phyloP scores from a whole-genome alignment of 2,888 invertebrate genomes.

The Zaprionus lineosus region DNA sequence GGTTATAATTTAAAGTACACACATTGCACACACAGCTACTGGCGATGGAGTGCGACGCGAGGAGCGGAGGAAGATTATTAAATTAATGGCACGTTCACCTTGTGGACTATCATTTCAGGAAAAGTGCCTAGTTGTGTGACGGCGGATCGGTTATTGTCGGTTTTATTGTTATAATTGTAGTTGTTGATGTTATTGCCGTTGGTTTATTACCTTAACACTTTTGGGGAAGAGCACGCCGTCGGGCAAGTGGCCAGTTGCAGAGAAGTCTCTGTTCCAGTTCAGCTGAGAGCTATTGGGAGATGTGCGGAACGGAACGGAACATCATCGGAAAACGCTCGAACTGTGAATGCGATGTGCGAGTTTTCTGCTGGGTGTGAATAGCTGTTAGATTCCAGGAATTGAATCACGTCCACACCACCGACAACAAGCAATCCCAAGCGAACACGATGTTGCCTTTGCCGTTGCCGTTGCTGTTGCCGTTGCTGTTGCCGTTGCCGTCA shows the following conservation, averaged over 20 bases:
- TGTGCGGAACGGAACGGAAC: constrained; percentile 68
- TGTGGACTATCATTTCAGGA: constrained; percentile 14
- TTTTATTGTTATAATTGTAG: constrained; percentile 48
- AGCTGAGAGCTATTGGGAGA: constrained; percentile 40
- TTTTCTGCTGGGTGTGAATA: constrained; percentile 82
- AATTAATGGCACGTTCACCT: no score
- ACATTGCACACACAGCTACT: constrained; percentile 2
- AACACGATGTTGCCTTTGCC: no score
- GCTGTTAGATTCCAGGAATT: constrained; percentile 82
- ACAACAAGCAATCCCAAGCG: constrained; percentile 31
- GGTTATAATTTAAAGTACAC: constrained; percentile 49
- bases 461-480: no score
- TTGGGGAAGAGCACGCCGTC: constrained; percentile 56
- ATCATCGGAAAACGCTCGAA: constrained; percentile 80
- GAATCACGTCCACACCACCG: constrained; percentile 62
- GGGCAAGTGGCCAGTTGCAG: constrained; percentile 29
- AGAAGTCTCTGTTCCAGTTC: constrained; percentile 42
- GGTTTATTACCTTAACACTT: constrained; percentile 72
- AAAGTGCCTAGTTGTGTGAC: constrained; percentile 15
- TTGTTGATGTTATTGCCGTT: constrained; percentile 40
- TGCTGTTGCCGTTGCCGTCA: no score
- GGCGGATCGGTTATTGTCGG: constrained; percentile 30
- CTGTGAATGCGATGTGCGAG: constrained; percentile 81
- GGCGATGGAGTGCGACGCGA: background rate
- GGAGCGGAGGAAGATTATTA: background rate